Conservation (phyloP, 2,888 invertebrate species). For the Melieria crassipennis region DNA sequence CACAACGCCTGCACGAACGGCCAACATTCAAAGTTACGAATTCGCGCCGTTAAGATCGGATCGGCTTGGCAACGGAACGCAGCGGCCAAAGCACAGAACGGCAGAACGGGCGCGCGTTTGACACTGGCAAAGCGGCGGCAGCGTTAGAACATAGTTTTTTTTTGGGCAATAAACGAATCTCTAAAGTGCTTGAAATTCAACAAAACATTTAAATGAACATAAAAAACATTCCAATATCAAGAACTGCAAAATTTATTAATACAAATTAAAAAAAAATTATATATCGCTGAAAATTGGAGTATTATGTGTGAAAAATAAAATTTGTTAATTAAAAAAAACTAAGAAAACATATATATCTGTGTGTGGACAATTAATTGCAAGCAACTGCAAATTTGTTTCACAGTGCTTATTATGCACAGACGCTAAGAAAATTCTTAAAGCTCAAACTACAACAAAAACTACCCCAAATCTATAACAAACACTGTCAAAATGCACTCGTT, state of each 20-base stretch:
- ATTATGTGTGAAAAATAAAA: too few species aligned
- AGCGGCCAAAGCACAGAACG: constrained; percentile 35
- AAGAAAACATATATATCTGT: too few species aligned
- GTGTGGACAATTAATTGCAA: too few species aligned
- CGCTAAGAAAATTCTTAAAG: too few species aligned
- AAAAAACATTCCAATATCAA: background rate
- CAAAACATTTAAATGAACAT: background rate
- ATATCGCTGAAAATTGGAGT: too few species aligned
- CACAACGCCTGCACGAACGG: constrained; percentile 45
- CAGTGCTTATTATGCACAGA: too few species aligned
- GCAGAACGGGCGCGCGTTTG: constrained; percentile 46
- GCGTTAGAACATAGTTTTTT: constrained; percentile 24
- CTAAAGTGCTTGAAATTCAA: constrained; percentile 15
- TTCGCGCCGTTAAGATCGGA: constrained; percentile 50
- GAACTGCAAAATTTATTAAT: background rate
- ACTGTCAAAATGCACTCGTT: constrained; percentile 13
- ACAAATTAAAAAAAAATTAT: too few species aligned
- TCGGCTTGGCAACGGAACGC: constrained; percentile 8
- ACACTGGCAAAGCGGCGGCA: constrained; percentile 28
- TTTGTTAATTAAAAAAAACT: too few species aligned
- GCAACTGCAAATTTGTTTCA: too few species aligned
- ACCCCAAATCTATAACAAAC: constrained; percentile 29
- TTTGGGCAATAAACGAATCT: background rate
- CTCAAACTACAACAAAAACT: background rate
- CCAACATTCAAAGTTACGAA: constrained; percentile 56